Conservation (phyloP, 1,140 invertebrate species). For the Hyles vespertilio region DNA sequence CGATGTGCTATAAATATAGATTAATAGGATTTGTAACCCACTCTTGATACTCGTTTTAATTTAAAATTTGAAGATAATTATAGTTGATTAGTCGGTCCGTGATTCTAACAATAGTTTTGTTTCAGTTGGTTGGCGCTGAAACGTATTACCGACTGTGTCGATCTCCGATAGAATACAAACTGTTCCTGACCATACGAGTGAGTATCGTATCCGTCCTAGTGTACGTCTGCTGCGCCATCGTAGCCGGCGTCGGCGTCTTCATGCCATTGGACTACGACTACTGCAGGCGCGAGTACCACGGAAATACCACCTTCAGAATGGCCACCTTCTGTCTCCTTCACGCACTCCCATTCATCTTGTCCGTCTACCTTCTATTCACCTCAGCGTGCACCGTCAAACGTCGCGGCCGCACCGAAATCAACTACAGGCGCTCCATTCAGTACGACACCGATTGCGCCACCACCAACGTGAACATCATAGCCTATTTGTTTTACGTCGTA, state of each 20-base stretch:
- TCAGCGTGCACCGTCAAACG: conserved; percentile 59
- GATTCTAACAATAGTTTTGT: background rate
- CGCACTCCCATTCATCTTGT: conserved; percentile 73
- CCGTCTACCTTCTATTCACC: conserved; percentile 72
- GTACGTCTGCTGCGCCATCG: conserved; percentile 12
- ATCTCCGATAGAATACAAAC: conserved; percentile 71
- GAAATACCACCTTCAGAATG: conserved; percentile 72
- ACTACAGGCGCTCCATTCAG: conserved; percentile 79
- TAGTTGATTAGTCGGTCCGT: background rate
- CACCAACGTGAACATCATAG: conserved; percentile 79
- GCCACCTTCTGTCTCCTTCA: conserved; percentile 77
- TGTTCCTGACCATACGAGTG: conserved; percentile 57
- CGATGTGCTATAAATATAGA: no score
- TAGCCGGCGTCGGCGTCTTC: conserved; percentile 35
- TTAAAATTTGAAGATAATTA: no score
- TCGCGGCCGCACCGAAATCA: conserved; percentile 65
- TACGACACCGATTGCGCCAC: conserved; percentile 80
- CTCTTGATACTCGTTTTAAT: no score
- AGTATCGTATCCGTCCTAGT: conserved; percentile 20
- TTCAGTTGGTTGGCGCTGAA: conserved; percentile 75
- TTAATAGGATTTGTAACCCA: no score
- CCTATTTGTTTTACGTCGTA: conserved; percentile 79
- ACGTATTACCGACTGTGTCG: conserved; percentile 79
- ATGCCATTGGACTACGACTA: conserved; percentile 76
- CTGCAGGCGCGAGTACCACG: conserved; percentile 72